Conservation (phyloP, 2,113 vertebrate genomes). For the Lanius ludovicianus region DNA sequence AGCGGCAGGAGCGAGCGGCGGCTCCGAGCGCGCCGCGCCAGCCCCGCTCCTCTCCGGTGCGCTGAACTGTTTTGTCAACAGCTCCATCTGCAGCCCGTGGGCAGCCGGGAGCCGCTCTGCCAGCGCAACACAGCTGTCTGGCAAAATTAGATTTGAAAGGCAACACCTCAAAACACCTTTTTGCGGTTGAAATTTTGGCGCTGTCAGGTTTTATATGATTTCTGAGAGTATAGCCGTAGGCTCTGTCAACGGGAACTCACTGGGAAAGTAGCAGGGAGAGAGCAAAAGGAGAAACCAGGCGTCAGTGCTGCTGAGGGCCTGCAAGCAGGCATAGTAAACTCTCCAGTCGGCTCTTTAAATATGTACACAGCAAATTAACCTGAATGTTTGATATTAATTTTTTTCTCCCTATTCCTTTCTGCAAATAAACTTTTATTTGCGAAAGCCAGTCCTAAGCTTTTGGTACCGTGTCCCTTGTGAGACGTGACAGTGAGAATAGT, state of each 20-base stretch:
- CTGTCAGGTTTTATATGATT: conserved; percentile 71
- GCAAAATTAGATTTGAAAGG: conserved; percentile 68
- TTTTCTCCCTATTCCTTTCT: not conserved
- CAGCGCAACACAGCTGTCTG: conserved; percentile 39
- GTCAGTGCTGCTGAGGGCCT: conserved; percentile 25
- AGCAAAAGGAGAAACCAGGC: conserved; percentile 7
- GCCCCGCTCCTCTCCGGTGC: not conserved
- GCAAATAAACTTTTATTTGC: not conserved
- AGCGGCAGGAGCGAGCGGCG: not conserved
- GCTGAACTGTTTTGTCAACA: conserved; percentile 72
- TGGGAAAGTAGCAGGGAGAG: conserved; percentile 5
- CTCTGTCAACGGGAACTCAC: conserved; percentile 54
- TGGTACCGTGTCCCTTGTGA: not conserved
- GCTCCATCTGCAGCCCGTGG: conserved; percentile 79
- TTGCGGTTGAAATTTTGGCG: conserved; percentile 63
- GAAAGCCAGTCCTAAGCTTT: conserved; percentile 38
- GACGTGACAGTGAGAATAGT: not conserved
- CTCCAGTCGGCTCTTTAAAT: conserved; percentile 63
- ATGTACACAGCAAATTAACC: conserved; percentile 53
- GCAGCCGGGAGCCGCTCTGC: conserved; percentile 35
- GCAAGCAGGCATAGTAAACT: conserved; percentile 56
- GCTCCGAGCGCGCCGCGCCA: not conserved
- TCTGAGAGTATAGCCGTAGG: conserved; percentile 64
- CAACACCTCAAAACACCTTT: conserved; percentile 62
- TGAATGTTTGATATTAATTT: not conserved